phyloP scores from a whole-genome alignment of 2,888 invertebrate genomes.

The Stomorhina lunata region DNA sequence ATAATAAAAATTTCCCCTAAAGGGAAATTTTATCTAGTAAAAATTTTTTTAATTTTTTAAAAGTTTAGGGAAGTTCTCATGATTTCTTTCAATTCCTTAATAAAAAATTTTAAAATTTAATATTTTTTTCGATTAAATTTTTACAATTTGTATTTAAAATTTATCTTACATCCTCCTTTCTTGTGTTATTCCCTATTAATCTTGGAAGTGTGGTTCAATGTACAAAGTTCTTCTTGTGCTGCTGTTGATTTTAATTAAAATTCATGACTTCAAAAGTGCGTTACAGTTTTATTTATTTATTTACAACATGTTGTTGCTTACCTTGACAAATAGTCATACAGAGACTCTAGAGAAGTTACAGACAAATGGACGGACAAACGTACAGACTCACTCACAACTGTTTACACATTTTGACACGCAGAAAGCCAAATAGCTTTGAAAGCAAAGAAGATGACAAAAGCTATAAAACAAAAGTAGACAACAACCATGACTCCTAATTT shows the following conservation, averaged over 20 bases:
- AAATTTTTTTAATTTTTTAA: too few species aligned
- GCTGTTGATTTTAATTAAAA: slow-evolving; percentile 59
- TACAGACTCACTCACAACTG: neutral
- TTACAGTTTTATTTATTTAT: slow-evolving; percentile 35
- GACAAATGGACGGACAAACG: slow-evolving; percentile 16
- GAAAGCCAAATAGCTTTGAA: neutral
- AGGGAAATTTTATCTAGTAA: too few species aligned
- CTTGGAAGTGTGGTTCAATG: neutral
- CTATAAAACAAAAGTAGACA: neutral
- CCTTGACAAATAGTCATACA: slow-evolving; percentile 58
- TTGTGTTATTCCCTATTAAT: too few species aligned
- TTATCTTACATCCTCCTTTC: too few species aligned
- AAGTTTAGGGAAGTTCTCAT: too few species aligned
- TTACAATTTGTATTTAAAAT: too few species aligned
- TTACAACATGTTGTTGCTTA: slow-evolving; percentile 53
- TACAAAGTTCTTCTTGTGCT: neutral
- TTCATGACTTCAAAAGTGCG: slow-evolving; percentile 58
- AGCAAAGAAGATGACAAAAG: slow-evolving; percentile 39
- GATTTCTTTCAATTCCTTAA: too few species aligned
- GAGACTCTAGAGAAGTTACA: slow-evolving; percentile 18
- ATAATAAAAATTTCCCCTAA: too few species aligned
- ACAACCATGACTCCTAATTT: slow-evolving; percentile 22
- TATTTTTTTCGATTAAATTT: too few species aligned
- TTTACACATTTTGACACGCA: slow-evolving; percentile 56
- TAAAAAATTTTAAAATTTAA: too few species aligned